Conservation (phyloP, 2,113 vertebrate species). For the Nibea coibor region DNA sequence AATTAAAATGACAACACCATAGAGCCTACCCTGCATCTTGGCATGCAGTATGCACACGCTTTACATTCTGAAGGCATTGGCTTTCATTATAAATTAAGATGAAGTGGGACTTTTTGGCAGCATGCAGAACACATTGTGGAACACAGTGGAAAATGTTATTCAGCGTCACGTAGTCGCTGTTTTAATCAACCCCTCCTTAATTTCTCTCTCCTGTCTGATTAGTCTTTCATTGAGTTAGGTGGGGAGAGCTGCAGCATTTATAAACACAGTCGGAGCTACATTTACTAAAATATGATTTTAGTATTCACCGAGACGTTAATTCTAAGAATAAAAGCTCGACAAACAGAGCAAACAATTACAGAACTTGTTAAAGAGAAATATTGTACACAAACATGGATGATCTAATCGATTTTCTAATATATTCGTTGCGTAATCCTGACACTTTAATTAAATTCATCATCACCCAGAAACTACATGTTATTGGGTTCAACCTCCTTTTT, state of each 20-base stretch:
- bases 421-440: background rate
- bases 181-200: constrained; percentile 31
- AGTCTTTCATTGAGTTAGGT: constrained; percentile 1
- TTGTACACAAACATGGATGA: constrained; percentile 10
- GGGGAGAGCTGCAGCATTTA: background rate
- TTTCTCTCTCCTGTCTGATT: constrained; percentile 23
- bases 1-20: constrained; percentile 12
- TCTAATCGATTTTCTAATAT: background rate
- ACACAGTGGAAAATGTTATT: constrained; percentile 4
- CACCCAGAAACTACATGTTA: too few species aligned
- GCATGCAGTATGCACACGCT: background rate
- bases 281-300: background rate
- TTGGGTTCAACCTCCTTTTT: background rate
- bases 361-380: background rate
- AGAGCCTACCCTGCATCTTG: background rate
- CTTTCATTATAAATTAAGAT: constrained; percentile 36
- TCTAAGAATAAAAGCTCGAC: background rate
- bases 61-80: constrained; percentile 7
- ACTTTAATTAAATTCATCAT: background rate
- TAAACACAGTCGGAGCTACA: constrained; percentile 18
- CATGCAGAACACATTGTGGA: background rate
- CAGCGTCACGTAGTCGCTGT: background rate
- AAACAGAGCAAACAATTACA: constrained; percentile 6
- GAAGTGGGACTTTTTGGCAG: constrained; percentile 13
- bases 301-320: background rate